A percentile compares a stretch with the other conserved stretches of the same genome.
Conservation (phyloP, 2,797 vertebrate species). For the Otolemur crassicaudatus region DNA sequence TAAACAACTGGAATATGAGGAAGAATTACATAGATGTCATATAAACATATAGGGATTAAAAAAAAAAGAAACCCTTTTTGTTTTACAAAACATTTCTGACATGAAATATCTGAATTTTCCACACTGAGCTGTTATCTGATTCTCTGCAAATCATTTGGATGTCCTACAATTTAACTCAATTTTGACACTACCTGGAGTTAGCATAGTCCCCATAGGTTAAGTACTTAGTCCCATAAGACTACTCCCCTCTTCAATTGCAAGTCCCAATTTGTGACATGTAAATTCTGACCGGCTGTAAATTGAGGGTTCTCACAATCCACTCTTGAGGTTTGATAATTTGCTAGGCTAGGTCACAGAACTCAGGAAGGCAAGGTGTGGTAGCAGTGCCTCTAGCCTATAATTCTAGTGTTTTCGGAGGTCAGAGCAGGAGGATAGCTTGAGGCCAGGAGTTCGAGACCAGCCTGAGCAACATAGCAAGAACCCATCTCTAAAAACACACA, state of each 20-base stretch:
- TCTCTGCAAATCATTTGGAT: neutral
- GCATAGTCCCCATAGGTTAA: neutral
- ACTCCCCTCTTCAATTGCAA: neutral
- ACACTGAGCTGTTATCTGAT: neutral
- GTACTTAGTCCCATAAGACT: neutral
- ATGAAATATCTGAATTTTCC: neutral
- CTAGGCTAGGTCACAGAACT: neutral
- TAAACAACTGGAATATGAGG: neutral
- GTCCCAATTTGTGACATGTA: neutral
- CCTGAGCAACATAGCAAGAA: neutral
- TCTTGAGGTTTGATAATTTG: neutral
- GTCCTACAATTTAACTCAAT: neutral
- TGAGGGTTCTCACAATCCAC: neutral
- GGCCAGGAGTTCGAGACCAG: neutral
- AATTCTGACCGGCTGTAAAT: neutral
- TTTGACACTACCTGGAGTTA: neutral
- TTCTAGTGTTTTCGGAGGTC: neutral
- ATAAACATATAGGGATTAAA: neutral
- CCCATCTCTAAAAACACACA: neutral
- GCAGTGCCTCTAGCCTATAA: neutral
- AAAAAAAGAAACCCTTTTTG: neutral
- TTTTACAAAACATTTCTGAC: neutral
- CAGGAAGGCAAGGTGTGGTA: neutral
- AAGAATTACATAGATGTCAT: neutral
- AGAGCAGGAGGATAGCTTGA: neutral